Evolutionary conservation across 2,113 vertebrate genomes (phyloP).

Genomic region (Dasyurus viverrinus): DNA sequence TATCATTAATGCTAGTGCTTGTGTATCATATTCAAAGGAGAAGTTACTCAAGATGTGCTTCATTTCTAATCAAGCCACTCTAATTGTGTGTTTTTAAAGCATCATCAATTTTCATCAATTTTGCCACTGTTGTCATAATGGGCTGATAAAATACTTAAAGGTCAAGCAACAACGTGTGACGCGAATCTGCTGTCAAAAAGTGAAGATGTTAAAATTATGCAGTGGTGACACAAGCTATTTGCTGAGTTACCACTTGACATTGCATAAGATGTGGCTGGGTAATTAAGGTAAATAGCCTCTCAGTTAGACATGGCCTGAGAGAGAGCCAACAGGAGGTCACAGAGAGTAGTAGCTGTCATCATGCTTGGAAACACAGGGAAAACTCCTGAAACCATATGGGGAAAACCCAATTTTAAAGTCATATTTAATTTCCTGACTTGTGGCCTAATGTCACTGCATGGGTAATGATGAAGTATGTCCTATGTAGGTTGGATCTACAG

Average conservation of each 20-base stretch:
- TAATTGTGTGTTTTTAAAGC: conserved; percentile 82
- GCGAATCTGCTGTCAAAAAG: conserved; percentile 50
- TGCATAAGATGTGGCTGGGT: conserved; percentile 52
- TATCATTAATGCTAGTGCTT: conserved; percentile 80
- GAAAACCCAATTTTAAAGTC: background rate
- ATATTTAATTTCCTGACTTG: background rate
- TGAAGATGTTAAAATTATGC: conserved; percentile 74
- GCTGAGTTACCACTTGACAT: conserved; percentile 67
- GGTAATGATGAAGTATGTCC: background rate
- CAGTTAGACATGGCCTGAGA: conserved; percentile 38
- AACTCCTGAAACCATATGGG: background rate
- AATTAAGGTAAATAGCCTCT: conserved; percentile 66
- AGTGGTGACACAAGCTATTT: conserved; percentile 62
- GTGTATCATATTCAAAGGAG: conserved; percentile 76
- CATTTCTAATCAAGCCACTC: conserved; percentile 81
- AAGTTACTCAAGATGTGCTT: conserved; percentile 73
- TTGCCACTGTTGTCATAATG: conserved; percentile 74
- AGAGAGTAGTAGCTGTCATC: conserved; percentile 22
- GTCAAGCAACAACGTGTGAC: conserved; percentile 72
- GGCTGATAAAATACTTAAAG: conserved; percentile 76
- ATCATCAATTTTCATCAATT: conserved; percentile 80
- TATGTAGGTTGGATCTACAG: background rate
- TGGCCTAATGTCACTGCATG: background rate
- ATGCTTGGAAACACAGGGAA: conserved; percentile 3
- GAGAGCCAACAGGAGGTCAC: conserved; percentile 48